Conservation (phyloP, 2,113 vertebrate genomes). For the Paradoxurus hermaphroditus region DNA sequence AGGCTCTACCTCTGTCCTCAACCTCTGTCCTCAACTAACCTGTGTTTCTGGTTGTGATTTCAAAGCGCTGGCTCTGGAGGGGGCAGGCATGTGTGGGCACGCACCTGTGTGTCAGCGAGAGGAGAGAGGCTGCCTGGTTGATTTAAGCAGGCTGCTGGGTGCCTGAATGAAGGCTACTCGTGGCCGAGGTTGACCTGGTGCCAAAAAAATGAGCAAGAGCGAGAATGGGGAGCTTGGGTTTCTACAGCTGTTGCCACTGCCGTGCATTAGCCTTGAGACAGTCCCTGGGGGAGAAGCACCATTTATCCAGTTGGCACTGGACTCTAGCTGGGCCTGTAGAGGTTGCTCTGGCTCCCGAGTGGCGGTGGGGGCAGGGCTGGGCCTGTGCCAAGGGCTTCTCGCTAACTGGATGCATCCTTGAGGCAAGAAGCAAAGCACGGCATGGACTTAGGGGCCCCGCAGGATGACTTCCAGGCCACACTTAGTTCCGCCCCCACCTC, state of each 20-base stretch:
- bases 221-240: background rate
- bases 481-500: background rate
- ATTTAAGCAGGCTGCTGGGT: background rate
- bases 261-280: rapidly evolving
- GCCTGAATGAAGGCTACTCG: background rate
- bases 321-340: background rate
- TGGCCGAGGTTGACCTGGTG: background rate
- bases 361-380: background rate
- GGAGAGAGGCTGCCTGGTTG: background rate
- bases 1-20: background rate
- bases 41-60: background rate
- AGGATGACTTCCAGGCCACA: background rate
- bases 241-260: background rate
- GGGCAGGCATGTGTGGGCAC: background rate
- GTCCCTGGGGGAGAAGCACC: background rate
- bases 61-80: background rate
- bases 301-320: background rate
- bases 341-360: background rate
- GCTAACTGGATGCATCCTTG: background rate
- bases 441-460: too few relatives aligned
- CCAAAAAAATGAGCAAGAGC: background rate
- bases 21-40: background rate
- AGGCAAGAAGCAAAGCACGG: background rate
- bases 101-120: background rate
- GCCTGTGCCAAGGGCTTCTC: background rate